Percentiles rank a stretch among this genome's conserved stretches.
These are phyloP conservation scores for Aporophyla lueneburgensis DNA, from an alignment of 2,888 invertebrate genomes.

Conservation along the genomic window DNA sequence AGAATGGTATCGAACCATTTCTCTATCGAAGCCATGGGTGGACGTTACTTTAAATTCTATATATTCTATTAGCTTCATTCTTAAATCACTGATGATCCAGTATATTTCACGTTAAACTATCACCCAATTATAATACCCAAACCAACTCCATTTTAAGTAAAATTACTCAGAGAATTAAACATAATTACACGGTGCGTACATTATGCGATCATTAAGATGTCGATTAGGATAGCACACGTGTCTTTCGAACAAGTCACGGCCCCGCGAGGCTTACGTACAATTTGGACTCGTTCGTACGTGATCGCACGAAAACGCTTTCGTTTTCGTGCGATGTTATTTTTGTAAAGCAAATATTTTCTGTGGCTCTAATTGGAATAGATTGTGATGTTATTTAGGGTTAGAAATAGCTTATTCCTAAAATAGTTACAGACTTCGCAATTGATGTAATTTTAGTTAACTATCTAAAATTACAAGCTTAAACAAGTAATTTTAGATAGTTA, in stretches of 20 bases:
- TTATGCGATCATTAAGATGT: slow-evolving; percentile 65
- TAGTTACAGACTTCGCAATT: background rate
- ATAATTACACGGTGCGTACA: slow-evolving; percentile 54
- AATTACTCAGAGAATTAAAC: slow-evolving; percentile 54
- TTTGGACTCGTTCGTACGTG: slow-evolving; percentile 58
- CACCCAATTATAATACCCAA: background rate
- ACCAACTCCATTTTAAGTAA: slow-evolving; percentile 11
- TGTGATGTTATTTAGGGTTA: slow-evolving; percentile 1
- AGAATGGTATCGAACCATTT: background rate
- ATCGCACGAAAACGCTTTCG: slow-evolving; percentile 45
- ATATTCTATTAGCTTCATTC: background rate
- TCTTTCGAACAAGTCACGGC: slow-evolving; percentile 61
- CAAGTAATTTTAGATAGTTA: too few relatives aligned
- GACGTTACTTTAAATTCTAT: background rate
- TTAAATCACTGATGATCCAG: too few relatives aligned
- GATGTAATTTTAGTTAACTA: background rate
- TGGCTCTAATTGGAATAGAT: slow-evolving; percentile 33
- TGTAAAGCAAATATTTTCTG: slow-evolving; percentile 47
- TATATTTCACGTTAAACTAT: background rate
- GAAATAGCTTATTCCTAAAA: slow-evolving; percentile 14
- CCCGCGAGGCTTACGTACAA: slow-evolving; percentile 63
- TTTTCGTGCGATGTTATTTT: slow-evolving; percentile 51
- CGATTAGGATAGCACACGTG: slow-evolving; percentile 62
- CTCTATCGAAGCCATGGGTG: background rate
- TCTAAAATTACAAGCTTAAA: background rate